These are phyloP conservation scores for Zaprionus vittiger DNA, from an alignment of 1,140 invertebrate genomes.

Conservation along the genomic window DNA sequence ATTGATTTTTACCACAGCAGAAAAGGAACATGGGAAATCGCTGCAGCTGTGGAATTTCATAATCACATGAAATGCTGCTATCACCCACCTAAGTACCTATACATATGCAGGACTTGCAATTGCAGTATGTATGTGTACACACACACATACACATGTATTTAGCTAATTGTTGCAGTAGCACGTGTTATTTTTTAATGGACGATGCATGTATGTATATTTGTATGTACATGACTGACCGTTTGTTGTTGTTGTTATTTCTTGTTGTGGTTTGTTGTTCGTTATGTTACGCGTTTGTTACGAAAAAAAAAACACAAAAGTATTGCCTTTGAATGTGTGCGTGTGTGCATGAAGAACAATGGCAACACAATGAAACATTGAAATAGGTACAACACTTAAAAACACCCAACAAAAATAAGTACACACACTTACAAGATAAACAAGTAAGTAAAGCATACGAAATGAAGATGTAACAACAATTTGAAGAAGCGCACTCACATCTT, in stretches of 20 bases:
- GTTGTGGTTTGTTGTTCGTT: constrained; percentile 48
- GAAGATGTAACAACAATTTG: constrained; percentile 65
- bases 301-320: constrained; percentile 35
- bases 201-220: not conserved
- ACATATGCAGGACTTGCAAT: not conserved
- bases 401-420: constrained; percentile 56
- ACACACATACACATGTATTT: not conserved
- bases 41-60: constrained; percentile 65
- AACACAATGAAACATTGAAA: constrained; percentile 44
- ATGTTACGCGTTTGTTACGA: constrained; percentile 1
- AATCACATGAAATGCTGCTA: constrained; percentile 53
- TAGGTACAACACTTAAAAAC: constrained; percentile 59
- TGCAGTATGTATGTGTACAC: not conserved
- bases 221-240: constrained; percentile 36
- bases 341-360: constrained; percentile 46
- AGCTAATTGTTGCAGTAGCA: constrained; percentile 11
- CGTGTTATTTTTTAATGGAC: constrained; percentile 23
- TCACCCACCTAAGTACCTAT: not conserved
- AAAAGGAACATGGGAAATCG: constrained; percentile 23
- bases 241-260: constrained; percentile 39
- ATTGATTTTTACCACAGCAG: constrained; percentile 72
- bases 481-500: constrained; percentile 78
- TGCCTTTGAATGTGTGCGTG: constrained; percentile 46
- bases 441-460: constrained; percentile 43
- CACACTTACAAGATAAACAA: constrained; percentile 67